Conservation (phyloP, 2,888 invertebrate species). For the Spilosoma lubricipeda region DNA sequence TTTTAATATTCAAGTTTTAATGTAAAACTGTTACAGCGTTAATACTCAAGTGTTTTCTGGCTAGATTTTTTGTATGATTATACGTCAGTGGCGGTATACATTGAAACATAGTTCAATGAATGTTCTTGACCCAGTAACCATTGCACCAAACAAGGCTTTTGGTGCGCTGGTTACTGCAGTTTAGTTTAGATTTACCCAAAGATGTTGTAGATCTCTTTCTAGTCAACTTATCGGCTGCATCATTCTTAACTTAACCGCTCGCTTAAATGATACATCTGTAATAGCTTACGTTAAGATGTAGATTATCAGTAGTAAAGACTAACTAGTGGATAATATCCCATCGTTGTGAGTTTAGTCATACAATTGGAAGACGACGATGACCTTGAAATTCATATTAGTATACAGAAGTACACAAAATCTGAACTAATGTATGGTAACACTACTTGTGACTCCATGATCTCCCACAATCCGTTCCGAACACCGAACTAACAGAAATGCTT, state of each 20-base stretch:
- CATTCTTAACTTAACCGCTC: not conserved
- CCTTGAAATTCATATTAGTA: not conserved
- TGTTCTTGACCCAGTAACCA: no score
- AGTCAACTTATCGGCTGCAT: not conserved
- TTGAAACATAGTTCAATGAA: no score
- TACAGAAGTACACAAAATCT: not conserved
- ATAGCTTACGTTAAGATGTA: not conserved
- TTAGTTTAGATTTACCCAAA: no score
- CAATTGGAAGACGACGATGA: no score
- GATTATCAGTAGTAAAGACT: not conserved
- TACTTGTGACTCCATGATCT: conserved; percentile 26
- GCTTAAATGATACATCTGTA: not conserved
- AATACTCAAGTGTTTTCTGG: no score
- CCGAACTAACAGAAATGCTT: conserved; percentile 52
- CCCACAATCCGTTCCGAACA: conserved; percentile 45
- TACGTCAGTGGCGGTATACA: no score
- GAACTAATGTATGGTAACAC: not conserved
- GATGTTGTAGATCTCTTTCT: not conserved
- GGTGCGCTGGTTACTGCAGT: not conserved
- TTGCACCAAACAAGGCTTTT: no score
- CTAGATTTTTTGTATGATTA: no score
- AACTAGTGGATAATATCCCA: not conserved
- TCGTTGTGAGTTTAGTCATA: not conserved
- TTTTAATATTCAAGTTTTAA: no score
- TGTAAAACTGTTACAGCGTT: no score